phyloP scores from a whole-genome alignment of 2,113 vertebrate species.

The Corythornis madagascariensis region DNA sequence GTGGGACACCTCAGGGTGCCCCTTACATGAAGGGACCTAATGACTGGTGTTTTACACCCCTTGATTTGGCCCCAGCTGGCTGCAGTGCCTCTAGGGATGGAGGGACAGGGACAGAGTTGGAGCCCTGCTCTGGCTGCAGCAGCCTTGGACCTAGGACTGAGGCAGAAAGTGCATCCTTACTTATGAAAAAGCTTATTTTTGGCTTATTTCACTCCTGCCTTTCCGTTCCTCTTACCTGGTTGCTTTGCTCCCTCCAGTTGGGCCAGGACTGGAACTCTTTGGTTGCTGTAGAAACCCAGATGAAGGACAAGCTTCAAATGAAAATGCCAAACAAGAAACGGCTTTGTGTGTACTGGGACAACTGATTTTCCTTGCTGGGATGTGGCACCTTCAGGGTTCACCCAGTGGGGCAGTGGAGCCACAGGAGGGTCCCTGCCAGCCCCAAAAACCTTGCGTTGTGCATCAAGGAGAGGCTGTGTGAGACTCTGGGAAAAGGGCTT shows the following conservation, averaged over 20 bases:
- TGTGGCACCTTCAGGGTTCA: rapidly evolving
- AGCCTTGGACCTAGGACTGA: neutral
- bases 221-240: neutral
- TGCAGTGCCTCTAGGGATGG: rapidly evolving
- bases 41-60: neutral
- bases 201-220: neutral
- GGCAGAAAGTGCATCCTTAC: neutral
- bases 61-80: neutral
- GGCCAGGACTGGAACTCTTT: constrained; percentile 19
- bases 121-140: neutral
- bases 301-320: constrained; percentile 41
- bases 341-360: neutral
- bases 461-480: rapidly evolving
- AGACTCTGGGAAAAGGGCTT: neutral
- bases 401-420: rapidly evolving
- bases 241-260: neutral
- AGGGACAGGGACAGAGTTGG: neutral
- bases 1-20: neutral
- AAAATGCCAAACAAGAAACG: constrained; percentile 15
- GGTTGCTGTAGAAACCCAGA: constrained; percentile 53
- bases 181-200: neutral
- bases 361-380: neutral
- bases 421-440: neutral
- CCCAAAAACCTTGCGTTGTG: rapidly evolving
- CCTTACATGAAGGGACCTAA: neutral